Base-by-base conservation (phyloP, 2,888 invertebrate genomes). In the Synergus gifuensis region DNA sequence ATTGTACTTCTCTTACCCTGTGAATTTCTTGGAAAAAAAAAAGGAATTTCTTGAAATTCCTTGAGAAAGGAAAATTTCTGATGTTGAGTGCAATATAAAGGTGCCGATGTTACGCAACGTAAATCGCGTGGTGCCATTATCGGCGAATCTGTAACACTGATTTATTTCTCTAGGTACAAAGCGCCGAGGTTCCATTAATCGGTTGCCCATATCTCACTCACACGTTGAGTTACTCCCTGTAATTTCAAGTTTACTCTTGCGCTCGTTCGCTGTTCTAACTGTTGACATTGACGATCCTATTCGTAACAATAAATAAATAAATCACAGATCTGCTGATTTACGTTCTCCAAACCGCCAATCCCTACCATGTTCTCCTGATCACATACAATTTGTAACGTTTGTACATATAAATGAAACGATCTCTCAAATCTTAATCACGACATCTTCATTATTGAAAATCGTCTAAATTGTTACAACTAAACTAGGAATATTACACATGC, bases 241-340 rank as follows among this genome's bases (percentile, higher is more conserved):
- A 58, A 76, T 76, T 76, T 76, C 40, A 76, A 58, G 76, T 76
- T 76, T 58, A 60, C 76, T 76, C 54, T 46, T 44, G 73, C 54
- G 16, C 73, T 73, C 16, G 42, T 49, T 54, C n/a, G 8, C 54
- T 54, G 54, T n/a, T 58, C 73, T 54, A 14, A 44, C 36, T 73
- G 76, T 76, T 76, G 76, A 40, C 76, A 40, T 54, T 42, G 76
- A 60, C 76, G 76, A 67, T 67, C 14, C 67, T 46, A 67, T 76
- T 76, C 76, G 58, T 16, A 36, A 14, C 18, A 22, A 58, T 36
- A 60, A 76, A 76, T 54, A 76, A 76, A 76, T 76, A 58, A 76
- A 76, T 76, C 76, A 54, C 36, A 4, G 58, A 42, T 40, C 18
- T 42, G 22, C 18, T 58, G 58, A 76, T 76, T 76, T 42, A 76